Evolutionary conservation across 1,140 invertebrate genomes (phyloP).

Genomic region (Steinernema khuongi): DNA sequence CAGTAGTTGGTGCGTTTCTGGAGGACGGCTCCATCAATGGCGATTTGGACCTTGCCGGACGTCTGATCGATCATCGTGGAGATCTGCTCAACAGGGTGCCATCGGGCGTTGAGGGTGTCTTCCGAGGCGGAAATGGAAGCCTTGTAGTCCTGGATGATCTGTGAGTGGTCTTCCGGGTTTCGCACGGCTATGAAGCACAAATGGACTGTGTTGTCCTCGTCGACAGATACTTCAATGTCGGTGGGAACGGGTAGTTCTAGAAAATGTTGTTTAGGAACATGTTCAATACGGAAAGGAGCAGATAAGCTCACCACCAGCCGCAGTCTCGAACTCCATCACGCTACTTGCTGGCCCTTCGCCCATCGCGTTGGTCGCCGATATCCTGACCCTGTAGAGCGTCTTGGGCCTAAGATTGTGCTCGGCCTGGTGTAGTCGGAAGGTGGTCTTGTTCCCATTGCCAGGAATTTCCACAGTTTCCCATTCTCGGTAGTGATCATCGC

Average conservation of each 20-base stretch:
- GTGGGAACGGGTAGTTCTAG: not conserved
- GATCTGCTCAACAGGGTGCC: not conserved
- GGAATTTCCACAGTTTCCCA: not conserved
- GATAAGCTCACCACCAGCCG: not conserved
- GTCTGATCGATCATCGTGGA: not conserved
- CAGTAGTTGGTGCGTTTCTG: not conserved
- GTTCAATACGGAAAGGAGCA: too few species aligned
- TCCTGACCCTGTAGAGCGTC: not conserved
- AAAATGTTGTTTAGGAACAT: too few species aligned
- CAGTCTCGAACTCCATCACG: constrained; percentile 1
- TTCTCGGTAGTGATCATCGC: constrained; percentile 3
- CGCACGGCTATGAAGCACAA: not conserved
- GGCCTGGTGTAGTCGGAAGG: not conserved
- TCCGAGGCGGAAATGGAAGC: not conserved
- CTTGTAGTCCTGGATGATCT: not conserved
- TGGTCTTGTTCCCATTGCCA: not conserved
- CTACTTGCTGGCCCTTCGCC: not conserved
- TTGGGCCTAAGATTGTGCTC: not conserved
- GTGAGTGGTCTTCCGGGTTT: not conserved
- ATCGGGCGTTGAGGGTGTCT: constrained; percentile 9
- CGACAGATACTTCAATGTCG: not conserved
- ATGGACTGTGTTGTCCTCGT: not conserved
- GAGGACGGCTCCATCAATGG: not conserved
- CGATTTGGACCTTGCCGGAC: not conserved
- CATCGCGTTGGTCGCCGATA: not conserved